These are phyloP conservation scores for Montipora foliosa DNA, from an alignment of 64 coral and sea anemone genomes.

Conservation along the genomic window DNA sequence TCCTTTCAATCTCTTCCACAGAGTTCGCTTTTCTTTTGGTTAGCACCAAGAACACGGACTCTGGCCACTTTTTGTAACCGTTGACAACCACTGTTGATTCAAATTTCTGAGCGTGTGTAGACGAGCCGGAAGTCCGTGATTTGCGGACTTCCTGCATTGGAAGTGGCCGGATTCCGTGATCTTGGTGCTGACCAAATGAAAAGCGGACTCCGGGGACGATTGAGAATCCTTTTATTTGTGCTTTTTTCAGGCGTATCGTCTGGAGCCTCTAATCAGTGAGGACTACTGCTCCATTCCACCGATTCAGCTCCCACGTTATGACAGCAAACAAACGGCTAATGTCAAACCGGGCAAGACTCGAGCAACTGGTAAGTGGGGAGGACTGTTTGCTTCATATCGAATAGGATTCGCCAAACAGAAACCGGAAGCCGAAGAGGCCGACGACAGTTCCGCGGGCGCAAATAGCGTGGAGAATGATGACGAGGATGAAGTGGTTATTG, in stretches of 20 bases:
- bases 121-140: no score
- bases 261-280: constrained; percentile 88
- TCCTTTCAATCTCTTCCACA: no score
- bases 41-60: no score
- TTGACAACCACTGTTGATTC: no score
- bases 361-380: not conserved
- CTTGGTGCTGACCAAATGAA: no score
- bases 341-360: constrained; percentile 57
- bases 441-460: constrained; percentile 15
- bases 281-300: constrained; percentile 82
- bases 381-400: constrained; percentile 22
- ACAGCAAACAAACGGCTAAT: constrained; percentile 66
- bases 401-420: constrained; percentile 45
- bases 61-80: no score
- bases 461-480: constrained; percentile 43
- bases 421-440: constrained; percentile 28
- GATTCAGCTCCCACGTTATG: constrained; percentile 83
- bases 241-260: constrained; percentile 79
- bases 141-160: no score
- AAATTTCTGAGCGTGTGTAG: no score
- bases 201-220: no score
- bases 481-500: constrained; percentile 65
- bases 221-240: not conserved
- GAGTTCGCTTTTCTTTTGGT: no score
- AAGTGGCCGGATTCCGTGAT: no score